phyloP scores from a whole-genome alignment of 2,888 invertebrate genomes.

The Agrypnus murinus region DNA sequence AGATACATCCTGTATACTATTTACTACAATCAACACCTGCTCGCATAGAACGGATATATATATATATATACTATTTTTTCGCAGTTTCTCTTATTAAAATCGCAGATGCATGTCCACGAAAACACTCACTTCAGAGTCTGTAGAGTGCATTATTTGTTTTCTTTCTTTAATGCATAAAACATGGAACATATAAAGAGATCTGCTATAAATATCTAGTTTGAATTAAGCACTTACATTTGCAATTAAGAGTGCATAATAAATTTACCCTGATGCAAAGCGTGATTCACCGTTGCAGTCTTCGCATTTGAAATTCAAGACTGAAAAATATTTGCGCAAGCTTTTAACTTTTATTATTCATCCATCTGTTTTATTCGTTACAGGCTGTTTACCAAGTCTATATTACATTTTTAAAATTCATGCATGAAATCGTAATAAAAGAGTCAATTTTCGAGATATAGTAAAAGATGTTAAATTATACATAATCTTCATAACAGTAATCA shows the following conservation, averaged over 20 bases:
- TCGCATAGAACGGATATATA: neutral
- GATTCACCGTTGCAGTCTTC: conserved; percentile 4
- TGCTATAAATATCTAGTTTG: conserved; percentile 12
- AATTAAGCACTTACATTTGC: conserved; percentile 19
- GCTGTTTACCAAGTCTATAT: too few relatives aligned
- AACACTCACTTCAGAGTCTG: neutral
- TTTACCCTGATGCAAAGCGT: conserved; percentile 2
- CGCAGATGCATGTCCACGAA: neutral
- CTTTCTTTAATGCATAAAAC: conserved; percentile 17
- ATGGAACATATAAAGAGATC: neutral
- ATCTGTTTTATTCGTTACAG: too few relatives aligned
- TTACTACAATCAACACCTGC: conserved; percentile 12
- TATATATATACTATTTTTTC: too few relatives aligned
- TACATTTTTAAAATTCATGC: too few relatives aligned
- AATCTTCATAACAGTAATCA: too few relatives aligned
- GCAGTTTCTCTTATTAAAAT: conserved; percentile 6
- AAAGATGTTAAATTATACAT: too few relatives aligned
- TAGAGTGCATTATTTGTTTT: neutral
- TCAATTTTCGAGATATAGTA: too few relatives aligned
- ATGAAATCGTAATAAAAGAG: too few relatives aligned
- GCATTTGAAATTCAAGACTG: neutral
- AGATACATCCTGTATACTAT: too few relatives aligned
- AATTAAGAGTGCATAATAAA: conserved; percentile 24
- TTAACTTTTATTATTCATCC: too few relatives aligned
- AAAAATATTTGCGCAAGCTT: too few relatives aligned